phyloP scores from a whole-genome alignment of 2,888 invertebrate genomes.

The Lasioglossum marginatum region DNA sequence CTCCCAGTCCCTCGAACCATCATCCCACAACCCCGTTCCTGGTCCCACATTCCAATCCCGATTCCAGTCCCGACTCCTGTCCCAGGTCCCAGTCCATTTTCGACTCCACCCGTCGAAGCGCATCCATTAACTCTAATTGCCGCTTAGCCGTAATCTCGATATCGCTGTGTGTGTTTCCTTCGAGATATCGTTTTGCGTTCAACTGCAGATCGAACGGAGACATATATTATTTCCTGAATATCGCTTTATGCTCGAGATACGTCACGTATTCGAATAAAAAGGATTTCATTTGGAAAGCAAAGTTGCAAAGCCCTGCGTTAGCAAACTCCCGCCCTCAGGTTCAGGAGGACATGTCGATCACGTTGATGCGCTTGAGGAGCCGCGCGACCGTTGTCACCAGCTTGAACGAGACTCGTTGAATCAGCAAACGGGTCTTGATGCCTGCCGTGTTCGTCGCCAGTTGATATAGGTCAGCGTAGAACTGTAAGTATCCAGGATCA shows the following conservation, averaged over 20 bases:
- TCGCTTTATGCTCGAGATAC: conserved; percentile 57
- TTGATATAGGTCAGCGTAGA: conserved; percentile 91
- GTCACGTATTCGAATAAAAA: conserved; percentile 64
- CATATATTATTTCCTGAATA: conserved; percentile 58
- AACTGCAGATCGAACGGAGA: conserved; percentile 44
- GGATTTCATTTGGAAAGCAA: conserved; percentile 57
- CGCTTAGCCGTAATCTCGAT: conserved; percentile 62
- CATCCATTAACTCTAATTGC: conserved; percentile 57
- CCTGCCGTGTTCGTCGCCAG: conserved; percentile 88
- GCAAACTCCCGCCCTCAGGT: background rate
- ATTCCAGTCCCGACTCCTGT: background rate
- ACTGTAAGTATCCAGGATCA: conserved; percentile 84
- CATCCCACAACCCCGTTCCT: background rate
- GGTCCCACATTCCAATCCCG: background rate
- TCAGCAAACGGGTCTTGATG: conserved; percentile 86
- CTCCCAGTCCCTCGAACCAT: conserved; percentile 1
- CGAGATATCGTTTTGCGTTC: conserved; percentile 58
- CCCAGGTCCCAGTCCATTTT: background rate
- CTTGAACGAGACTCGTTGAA: conserved; percentile 86
- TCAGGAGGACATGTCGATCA: conserved; percentile 88
- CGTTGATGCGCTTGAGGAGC: conserved; percentile 87
- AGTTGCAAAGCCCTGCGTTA: background rate
- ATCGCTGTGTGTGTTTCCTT: conserved; percentile 64
- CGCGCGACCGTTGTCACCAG: conserved; percentile 87
- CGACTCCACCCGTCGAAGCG: conserved; percentile 30